Percentiles rank a stretch among this genome's conserved stretches.
Conservation (phyloP, 2,797 vertebrate genomes). For the Zenarchopterus dispar region DNA sequence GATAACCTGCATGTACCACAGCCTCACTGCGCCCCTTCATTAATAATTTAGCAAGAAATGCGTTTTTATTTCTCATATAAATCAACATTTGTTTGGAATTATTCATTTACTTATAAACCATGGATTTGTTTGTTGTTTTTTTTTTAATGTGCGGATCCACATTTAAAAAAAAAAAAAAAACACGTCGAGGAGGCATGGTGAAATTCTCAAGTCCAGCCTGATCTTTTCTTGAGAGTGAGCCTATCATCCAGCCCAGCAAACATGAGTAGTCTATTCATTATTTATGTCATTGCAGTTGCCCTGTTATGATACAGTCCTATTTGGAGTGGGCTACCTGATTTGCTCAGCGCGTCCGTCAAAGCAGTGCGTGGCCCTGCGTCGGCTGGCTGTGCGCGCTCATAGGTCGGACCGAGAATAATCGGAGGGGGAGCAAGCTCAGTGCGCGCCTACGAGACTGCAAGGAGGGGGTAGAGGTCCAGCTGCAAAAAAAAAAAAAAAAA, state of each 20-base stretch:
- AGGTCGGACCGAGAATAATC: slow-evolving; percentile 82
- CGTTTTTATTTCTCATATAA: too few species aligned
- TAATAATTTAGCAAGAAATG: too few species aligned
- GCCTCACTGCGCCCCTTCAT: too few species aligned
- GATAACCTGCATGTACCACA: too few species aligned
- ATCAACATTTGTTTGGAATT: too few species aligned
- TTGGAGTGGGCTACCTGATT: slow-evolving; percentile 77
- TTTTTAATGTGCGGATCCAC: too few species aligned
- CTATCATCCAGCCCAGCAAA: slow-evolving; percentile 65
- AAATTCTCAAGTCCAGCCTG: slow-evolving; percentile 32
- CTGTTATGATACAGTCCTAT: slow-evolving; percentile 77
- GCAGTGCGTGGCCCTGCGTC: slow-evolving; percentile 78
- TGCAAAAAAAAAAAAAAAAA: slow-evolving; percentile 69
- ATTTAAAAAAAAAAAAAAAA: too few species aligned
- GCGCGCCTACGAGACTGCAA: slow-evolving; percentile 80
- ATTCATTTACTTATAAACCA: too few species aligned
- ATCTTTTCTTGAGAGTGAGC: slow-evolving; percentile 46
- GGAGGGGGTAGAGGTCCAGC: slow-evolving; percentile 81
- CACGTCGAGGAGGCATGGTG: too few species aligned
- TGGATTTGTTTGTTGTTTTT: too few species aligned
- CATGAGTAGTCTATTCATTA: slow-evolving; percentile 75
- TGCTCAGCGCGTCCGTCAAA: slow-evolving; percentile 77
- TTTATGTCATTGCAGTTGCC: slow-evolving; percentile 80
- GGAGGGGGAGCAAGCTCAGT: slow-evolving; percentile 65
- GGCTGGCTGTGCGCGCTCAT: slow-evolving; percentile 85